Conservation (phyloP, 2,797 vertebrate species). For the Crenichthys baileyi region DNA sequence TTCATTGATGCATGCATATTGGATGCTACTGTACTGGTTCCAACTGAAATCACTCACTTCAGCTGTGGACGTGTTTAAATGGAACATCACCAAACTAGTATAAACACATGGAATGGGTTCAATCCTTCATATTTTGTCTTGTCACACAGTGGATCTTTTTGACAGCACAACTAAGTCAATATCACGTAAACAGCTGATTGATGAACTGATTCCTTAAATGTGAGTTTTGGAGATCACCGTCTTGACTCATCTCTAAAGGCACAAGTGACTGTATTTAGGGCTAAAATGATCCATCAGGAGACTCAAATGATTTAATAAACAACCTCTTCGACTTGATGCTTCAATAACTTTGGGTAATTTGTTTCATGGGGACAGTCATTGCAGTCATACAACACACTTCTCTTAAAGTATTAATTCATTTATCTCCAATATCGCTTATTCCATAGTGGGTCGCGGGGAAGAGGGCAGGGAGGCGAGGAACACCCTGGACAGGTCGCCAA, state of each 20-base stretch:
- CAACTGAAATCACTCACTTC: constrained; percentile 15
- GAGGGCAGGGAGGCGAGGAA: too few relatives aligned
- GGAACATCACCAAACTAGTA: constrained; percentile 5
- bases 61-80: constrained; percentile 9
- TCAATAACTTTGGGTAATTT: not conserved
- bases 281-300: not conserved
- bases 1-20: constrained; percentile 25
- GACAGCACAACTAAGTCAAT: not conserved
- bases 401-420: not conserved
- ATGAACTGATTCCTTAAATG: not conserved
- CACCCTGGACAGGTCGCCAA: too few relatives aligned
- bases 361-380: not conserved
- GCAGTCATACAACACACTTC: not conserved
- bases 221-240: not conserved
- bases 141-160: not conserved
- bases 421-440: too few relatives aligned
- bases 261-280: not conserved
- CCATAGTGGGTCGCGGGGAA: too few relatives aligned
- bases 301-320: not conserved
- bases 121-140: constrained; percentile 3
- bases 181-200: not conserved
- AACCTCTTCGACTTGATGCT: not conserved
- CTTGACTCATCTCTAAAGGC: not conserved
- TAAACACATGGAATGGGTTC: not conserved
- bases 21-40: constrained; percentile 17